Base-by-base conservation (phyloP, 1,140 invertebrate species). In the Littorina saxatilis region DNA sequence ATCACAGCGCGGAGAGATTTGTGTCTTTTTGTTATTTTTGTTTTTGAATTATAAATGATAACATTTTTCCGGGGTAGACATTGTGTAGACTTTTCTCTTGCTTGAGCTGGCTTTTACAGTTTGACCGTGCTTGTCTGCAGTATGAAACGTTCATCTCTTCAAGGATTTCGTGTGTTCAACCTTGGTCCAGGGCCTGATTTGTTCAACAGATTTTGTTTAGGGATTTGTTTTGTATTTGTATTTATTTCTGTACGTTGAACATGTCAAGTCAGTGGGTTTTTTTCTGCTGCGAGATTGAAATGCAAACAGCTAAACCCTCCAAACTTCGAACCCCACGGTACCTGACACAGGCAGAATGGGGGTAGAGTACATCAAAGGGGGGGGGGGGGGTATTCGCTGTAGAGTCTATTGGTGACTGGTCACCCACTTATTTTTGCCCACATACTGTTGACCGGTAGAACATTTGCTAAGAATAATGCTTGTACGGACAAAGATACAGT, bases 231-330 rank as follows among this genome's bases (percentile, higher is more conserved):
- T 17, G 9, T 66, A 27, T 66, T 66, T 66, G 7, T 32, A 66
- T 66, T 13, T 32, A 66, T 32, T 66, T 27, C 35, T 66, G 61
- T 27, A n/a, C n/a, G 9, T 13, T 27, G 23, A 66, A 35, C 9
- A 13, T 32, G 13, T 4, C 55, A 9, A 27, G 5, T 13, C 5
- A 29, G 61, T 29, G n/a, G 61, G 9, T 20, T 66, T 32, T 32
- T 27, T 5, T 27, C n/a, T 27, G 27, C n/a, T 35, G 27, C 11
- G 35, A 32, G 37, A 20, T 40, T n/a, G 66, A 68, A 39, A 68
- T 68, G 66, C 66, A 68, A 68, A 35, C 66, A 39, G 4, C 23
- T 17, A 68, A 39, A 35, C 66, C 66, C 66, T 68, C 66, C 66
- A 68, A 39, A 15, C 35, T 9, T 9, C 35, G 13, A 32, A 39